phyloP scores from a whole-genome alignment of 2,888 invertebrate species.

The Pristionchus entomophagus region DNA sequence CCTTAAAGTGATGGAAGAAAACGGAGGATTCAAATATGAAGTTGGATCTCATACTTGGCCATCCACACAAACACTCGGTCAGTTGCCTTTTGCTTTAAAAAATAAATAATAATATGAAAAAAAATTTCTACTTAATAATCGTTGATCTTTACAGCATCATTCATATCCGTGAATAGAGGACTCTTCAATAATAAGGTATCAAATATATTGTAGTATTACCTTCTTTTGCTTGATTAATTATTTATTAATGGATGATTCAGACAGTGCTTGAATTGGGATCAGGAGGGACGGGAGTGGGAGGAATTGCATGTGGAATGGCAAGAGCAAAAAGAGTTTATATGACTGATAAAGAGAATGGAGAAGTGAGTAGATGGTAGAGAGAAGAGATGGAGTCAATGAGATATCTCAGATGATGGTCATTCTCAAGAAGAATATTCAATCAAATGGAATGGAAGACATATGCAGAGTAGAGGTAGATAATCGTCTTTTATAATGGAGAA shows the following conservation, averaged over 20 bases:
- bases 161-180: slow-evolving; percentile 40
- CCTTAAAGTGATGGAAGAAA: slow-evolving; percentile 6
- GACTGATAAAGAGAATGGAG: slow-evolving; percentile 59
- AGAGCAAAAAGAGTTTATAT: slow-evolving; percentile 62
- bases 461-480: neutral
- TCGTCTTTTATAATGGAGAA: neutral
- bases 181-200: slow-evolving; percentile 38
- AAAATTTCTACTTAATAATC: neutral
- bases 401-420: neutral
- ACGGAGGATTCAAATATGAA: slow-evolving; percentile 16
- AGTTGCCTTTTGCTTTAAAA: slow-evolving; percentile 3
- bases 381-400: neutral
- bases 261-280: slow-evolving; percentile 41
- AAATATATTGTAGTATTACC: too few relatives aligned
- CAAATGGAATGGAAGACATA: neutral
- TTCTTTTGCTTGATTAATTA: too few relatives aligned
- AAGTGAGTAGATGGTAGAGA: slow-evolving; percentile 29
- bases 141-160: slow-evolving; percentile 3
- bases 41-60: slow-evolving; percentile 65
- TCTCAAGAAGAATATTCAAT: slow-evolving; percentile 4
- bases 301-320: slow-evolving; percentile 61
- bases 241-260: neutral
- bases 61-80: slow-evolving; percentile 59
- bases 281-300: slow-evolving; percentile 61
- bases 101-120: neutral